Base-by-base conservation (phyloP, 1,140 invertebrate genomes). In the Drosophila albomicans region DNA sequence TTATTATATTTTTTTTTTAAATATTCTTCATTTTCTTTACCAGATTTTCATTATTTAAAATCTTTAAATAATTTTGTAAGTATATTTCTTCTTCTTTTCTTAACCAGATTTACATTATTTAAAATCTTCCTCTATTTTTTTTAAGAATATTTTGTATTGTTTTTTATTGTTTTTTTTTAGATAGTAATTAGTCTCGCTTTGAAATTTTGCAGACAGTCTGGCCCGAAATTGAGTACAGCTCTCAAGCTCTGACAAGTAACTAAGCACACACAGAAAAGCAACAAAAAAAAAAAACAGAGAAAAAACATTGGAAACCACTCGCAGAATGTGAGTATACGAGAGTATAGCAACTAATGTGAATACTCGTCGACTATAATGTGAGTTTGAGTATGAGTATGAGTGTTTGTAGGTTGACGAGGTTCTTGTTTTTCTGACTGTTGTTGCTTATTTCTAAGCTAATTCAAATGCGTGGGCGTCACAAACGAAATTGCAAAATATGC, bases 401-500 rank as follows among this genome's bases (percentile, higher is more conserved):
- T 15, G 41, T 85, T 88, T 77, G 66, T 64, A 43, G 43, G 57
- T 70, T 41, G 48, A 54, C 67, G 76, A 74, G 15, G 20, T 58
- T 45, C 49, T 45, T 58, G 43, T 25, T 38, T 38, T 38, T 38
- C 7, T 10, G 30, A 8, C 7, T 16, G 65, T 56, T 77, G 62
- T 45, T 66, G 57, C 32, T 90, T 81, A 79, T 89, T 80, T 89
- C 81, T 89, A 89, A 89, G 86, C 81, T 84, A 84, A 75, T 79
- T 73, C 57, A 49, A 68, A 89, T 78, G 84, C 85, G 84, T 88
- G 84, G 84, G 84, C 78, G 85, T 80, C 66, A 75, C 81, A 86
- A 87, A 82, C 85, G 85, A 89, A 81, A 89, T 91, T 91, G 86
- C 86, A 76, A 89, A 89, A 89, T 82, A 89, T 88, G 85, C 85